Base-by-base conservation (phyloP, 23 tunicate species). In the Styela clava region DNA sequence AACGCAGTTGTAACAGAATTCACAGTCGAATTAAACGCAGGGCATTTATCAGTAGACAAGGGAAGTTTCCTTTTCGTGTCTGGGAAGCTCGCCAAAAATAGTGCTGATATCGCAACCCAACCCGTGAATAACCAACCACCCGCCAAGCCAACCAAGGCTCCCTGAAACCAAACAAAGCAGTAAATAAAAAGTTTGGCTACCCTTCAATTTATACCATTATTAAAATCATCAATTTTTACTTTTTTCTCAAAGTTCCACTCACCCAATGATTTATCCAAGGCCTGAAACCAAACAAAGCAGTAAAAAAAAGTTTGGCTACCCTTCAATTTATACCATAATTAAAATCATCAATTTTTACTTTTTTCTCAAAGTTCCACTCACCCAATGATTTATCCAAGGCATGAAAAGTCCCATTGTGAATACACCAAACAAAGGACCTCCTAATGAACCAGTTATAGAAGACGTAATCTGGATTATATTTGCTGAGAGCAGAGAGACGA, bases 181-280 rank as follows among this genome's bases (percentile, higher is more conserved):
- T n/a, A n/a, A n/a, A n/a, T n/a, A n/a, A n/a, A n/a, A n/a, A n/a
- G n/a, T n/a, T n/a, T n/a, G n/a, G n/a, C n/a, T n/a, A n/a, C n/a
- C n/a, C n/a, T n/a, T n/a, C n/a, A n/a, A n/a, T n/a, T n/a, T n/a
- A n/a, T n/a, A n/a, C n/a, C n/a, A n/a, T n/a, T n/a, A n/a, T n/a
- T n/a, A n/a, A n/a, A n/a, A n/a, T n/a, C n/a, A n/a, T n/a, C n/a
- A n/a, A n/a, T n/a, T n/a, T n/a, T n/a, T n/a, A n/a, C n/a, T n/a
- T n/a, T n/a, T n/a, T n/a, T n/a, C n/a, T n/a, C n/a, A n/a, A n/a
- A n/a, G n/a, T n/a, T n/a, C n/a, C n/a, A n/a, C 71, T 65, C 71
- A 71, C 77, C 37, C 34, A 28, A 28, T 27, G 35, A 71, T 71
- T 71, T 21, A 71, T 32, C 77, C 77, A 71, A 3, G 77, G 77